Percentiles rank a stretch among this genome's conserved stretches.
Evolutionary conservation across 2,113 vertebrate species (phyloP).

Genomic region (Todiramphus saurophagus): DNA sequence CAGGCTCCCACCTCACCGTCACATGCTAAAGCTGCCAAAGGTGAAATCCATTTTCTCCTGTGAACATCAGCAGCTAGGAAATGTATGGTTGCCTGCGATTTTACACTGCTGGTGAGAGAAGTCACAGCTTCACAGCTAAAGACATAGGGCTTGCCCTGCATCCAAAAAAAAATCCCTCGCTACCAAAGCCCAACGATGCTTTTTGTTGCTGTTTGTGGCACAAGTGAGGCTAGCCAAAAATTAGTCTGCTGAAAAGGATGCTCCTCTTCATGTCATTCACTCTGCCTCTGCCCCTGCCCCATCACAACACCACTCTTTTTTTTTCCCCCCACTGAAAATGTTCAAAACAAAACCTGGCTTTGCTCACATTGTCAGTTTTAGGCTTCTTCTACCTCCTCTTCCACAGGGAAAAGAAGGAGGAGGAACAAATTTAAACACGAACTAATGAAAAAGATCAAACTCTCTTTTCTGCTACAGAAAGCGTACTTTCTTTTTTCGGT

Average conservation of each 20-base stretch:
- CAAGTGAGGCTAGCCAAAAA: not conserved
- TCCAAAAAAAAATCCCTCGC: not conserved
- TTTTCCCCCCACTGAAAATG: not conserved
- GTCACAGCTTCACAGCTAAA: not conserved
- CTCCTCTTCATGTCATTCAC: not conserved
- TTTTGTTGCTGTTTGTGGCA: not conserved
- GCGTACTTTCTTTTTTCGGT: too few species aligned
- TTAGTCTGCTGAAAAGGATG: accelerated
- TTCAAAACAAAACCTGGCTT: not conserved
- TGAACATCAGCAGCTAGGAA: not conserved
- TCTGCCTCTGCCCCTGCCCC: not conserved
- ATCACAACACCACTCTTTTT: not conserved
- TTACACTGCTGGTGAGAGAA: not conserved
- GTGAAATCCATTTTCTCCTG: not conserved
- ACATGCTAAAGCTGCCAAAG: not conserved
- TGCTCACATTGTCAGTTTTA: not conserved
- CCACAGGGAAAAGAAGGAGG: not conserved
- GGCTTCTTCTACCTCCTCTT: not conserved
- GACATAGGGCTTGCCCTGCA: not conserved
- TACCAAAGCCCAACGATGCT: not conserved
- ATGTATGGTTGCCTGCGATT: accelerated
- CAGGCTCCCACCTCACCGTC: accelerated
- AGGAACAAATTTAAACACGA: not conserved
- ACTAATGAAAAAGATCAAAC: not conserved
- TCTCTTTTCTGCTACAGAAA: not conserved